These are phyloP conservation scores for Sebastes variabilis DNA, from an alignment of 2,797 vertebrate species.

Conservation along the genomic window DNA sequence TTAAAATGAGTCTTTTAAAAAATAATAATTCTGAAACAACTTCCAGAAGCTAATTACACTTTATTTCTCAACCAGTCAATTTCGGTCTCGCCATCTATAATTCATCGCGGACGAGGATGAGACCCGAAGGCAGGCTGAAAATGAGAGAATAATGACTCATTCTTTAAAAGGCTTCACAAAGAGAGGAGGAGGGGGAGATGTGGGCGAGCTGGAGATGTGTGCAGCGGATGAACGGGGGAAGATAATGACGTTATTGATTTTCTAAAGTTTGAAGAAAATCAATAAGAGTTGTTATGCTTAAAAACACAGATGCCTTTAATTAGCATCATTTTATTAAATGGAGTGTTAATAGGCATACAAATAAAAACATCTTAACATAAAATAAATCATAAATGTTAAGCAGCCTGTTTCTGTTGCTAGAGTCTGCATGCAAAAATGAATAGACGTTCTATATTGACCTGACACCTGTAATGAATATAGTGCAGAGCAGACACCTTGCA, in stretches of 20 bases:
- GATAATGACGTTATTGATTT: conserved; percentile 39
- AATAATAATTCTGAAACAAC: conserved; percentile 1
- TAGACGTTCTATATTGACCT: background rate
- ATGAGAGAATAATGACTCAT: conserved; percentile 54
- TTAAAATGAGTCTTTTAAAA: background rate
- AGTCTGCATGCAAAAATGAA: background rate
- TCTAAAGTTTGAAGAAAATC: conserved; percentile 33
- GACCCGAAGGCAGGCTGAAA: conserved; percentile 47
- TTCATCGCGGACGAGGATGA: conserved; percentile 48
- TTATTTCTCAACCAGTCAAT: conserved; percentile 36
- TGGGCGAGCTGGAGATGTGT: conserved; percentile 26
- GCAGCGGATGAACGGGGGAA: background rate
- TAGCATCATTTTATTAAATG: background rate
- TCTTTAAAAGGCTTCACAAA: conserved; percentile 34
- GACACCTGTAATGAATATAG: conserved; percentile 30
- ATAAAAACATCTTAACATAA: background rate
- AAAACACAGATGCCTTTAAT: background rate
- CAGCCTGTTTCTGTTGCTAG: background rate
- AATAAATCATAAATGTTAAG: background rate
- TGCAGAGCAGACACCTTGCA: conserved; percentile 18
- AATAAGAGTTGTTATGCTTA: conserved; percentile 12
- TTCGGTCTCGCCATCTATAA: conserved; percentile 49
- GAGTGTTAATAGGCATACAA: background rate
- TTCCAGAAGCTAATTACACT: conserved; percentile 46
- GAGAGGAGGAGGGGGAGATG: conserved; percentile 23